Conservation (phyloP, 2,113 vertebrate species). For the Chloebia gouldiae region DNA sequence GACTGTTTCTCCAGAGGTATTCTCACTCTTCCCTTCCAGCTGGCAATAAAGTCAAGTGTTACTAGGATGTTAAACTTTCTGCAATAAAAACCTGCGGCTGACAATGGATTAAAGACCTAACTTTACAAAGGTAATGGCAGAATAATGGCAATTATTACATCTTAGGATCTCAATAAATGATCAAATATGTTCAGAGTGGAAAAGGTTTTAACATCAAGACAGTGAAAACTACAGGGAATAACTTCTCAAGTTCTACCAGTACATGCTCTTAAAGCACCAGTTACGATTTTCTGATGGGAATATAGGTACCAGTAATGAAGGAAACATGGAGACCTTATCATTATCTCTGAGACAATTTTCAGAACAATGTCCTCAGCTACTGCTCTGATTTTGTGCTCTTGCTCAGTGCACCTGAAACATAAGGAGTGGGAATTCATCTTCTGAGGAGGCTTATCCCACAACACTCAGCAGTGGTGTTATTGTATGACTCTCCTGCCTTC, state of each 20-base stretch:
- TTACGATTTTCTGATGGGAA: background rate
- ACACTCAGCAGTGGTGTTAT: background rate
- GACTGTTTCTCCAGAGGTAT: conserved; percentile 49
- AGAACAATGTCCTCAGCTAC: background rate
- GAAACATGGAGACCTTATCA: background rate
- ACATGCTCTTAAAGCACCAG: background rate
- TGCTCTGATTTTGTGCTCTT: background rate
- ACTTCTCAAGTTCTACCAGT: background rate
- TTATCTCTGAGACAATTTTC: background rate
- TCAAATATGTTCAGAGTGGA: background rate
- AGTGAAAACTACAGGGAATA: background rate
- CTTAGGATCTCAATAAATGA: background rate
- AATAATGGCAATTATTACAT: background rate
- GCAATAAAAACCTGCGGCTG: background rate
- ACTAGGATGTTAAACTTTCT: background rate
- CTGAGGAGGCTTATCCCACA: background rate
- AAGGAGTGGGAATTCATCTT: background rate
- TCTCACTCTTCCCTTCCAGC: conserved; percentile 73
- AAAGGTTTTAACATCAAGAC: background rate
- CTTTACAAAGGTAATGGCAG: background rate
- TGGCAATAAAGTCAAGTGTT: conserved; percentile 45
- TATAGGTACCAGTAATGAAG: background rate
- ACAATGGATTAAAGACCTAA: background rate
- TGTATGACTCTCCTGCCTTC: background rate
- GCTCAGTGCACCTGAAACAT: background rate